Percentiles rank a stretch among this genome's conserved stretches.
Conservation (phyloP, 1,140 invertebrate genomes). For the Gryllus bimaculatus region DNA sequence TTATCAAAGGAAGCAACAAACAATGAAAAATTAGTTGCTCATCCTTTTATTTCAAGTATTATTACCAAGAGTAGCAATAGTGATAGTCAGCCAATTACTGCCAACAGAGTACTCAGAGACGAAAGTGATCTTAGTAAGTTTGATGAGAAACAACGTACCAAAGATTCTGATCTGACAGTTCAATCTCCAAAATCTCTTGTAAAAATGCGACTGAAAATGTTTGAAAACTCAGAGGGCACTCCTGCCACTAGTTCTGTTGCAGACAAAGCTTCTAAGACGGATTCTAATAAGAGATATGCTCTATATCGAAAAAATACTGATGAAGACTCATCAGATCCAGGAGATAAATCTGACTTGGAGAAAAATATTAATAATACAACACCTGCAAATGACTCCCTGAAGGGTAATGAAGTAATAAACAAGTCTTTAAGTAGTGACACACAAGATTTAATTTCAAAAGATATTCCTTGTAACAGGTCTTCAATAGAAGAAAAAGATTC, state of each 20-base stretch:
- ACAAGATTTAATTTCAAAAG: too few relatives aligned
- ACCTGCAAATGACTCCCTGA: too few relatives aligned
- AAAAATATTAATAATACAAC: not conserved
- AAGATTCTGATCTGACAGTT: slow-evolving; percentile 9
- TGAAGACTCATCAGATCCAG: not conserved
- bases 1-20: slow-evolving; percentile 4
- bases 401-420: too few relatives aligned
- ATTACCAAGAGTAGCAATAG: slow-evolving; percentile 1
- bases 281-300: slow-evolving; percentile 1
- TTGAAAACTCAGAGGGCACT: slow-evolving; percentile 12
- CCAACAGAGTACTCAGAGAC: slow-evolving; percentile 16
- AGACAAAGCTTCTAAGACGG: not conserved
- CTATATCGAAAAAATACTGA: not conserved
- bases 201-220: slow-evolving; percentile 20
- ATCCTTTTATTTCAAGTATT: not conserved
- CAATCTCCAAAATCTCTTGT: slow-evolving; percentile 13
- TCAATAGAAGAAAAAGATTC: not conserved
- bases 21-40: not conserved
- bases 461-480: too few relatives aligned
- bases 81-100: slow-evolving; percentile 26
- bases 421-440: too few relatives aligned
- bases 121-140: not conserved
- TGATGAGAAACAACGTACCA: not conserved
- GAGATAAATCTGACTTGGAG: not conserved
- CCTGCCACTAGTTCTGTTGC: not conserved